phyloP scores from a whole-genome alignment of 2,888 invertebrate species.

The Ophion costatus region DNA sequence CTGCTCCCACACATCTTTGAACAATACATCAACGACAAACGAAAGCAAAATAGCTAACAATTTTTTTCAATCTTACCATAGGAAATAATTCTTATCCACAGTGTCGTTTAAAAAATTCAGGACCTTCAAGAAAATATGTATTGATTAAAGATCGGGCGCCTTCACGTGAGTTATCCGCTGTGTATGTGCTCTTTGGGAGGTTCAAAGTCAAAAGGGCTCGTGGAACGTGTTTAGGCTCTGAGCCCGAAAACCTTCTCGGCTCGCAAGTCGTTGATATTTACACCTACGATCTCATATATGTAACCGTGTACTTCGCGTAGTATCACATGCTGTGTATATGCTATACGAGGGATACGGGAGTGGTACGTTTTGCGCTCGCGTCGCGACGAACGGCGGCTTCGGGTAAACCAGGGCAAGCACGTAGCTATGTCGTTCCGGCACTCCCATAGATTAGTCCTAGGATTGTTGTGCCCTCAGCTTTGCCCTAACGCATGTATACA shows the following conservation, averaged over 20 bases:
- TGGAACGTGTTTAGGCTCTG: background rate
- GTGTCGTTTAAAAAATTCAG: no score
- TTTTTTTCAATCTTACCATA: no score
- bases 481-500: constrained; percentile 2
- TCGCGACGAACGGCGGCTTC: constrained; percentile 49
- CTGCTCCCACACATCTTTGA: no score
- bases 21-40: no score
- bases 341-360: constrained; percentile 24
- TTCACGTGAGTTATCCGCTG: constrained; percentile 1
- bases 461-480: constrained; percentile 44
- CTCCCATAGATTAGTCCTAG: constrained; percentile 70
- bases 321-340: constrained; percentile 36
- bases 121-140: no score
- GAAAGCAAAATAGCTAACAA: no score
- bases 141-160: background rate
- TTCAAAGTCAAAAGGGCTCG: background rate
- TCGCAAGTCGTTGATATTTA: background rate
- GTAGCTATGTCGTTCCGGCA: constrained; percentile 68
- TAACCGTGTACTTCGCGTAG: background rate
- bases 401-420: constrained; percentile 67
- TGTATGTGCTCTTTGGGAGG: background rate
- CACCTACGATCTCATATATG: background rate
- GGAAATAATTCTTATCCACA: no score
- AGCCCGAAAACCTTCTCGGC: constrained; percentile 5
- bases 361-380: constrained; percentile 55